Evolutionary conservation across 1,140 invertebrate genomes (phyloP).

Genomic region (Globodera ellingtonae): DNA sequence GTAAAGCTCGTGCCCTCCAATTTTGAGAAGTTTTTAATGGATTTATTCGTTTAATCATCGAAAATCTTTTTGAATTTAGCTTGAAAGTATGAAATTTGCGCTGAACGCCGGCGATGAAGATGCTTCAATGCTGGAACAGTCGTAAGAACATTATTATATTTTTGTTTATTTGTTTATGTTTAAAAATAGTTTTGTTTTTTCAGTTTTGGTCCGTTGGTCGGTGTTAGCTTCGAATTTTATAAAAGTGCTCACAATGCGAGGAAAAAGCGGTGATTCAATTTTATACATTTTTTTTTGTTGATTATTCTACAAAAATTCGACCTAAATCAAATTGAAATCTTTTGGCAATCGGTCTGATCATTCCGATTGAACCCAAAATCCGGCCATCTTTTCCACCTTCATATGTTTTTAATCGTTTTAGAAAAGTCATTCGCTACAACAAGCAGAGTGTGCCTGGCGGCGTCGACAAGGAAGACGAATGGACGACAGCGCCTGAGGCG

Average conservation of each 20-base stretch:
- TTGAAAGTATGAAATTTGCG: slow-evolving; percentile 21
- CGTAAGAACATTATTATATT: not conserved
- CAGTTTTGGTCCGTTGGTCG: not conserved
- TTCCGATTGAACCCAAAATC: too few species aligned
- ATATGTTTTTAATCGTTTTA: too few species aligned
- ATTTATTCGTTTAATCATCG: slow-evolving; percentile 1
- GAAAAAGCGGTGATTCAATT: not conserved
- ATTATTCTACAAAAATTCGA: too few species aligned
- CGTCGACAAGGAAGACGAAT: not conserved
- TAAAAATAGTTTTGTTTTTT: not conserved
- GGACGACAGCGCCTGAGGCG: too few species aligned
- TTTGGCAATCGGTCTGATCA: too few species aligned
- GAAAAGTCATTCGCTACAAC: not conserved
- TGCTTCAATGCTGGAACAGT: not conserved
- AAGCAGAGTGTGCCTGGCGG: not conserved
- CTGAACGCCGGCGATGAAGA: slow-evolving; percentile 15
- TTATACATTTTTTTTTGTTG: too few species aligned
- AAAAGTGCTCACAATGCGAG: not conserved
- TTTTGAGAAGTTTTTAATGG: too few species aligned
- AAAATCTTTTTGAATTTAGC: slow-evolving; percentile 29
- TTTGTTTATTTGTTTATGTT: not conserved
- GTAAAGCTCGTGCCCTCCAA: too few species aligned
- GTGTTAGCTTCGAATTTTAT: not conserved
- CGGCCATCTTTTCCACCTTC: too few species aligned
- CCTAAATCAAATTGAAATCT: too few species aligned